Evolutionary conservation across 2,113 vertebrate genomes (phyloP).

Genomic region (Athene cunicularia): DNA sequence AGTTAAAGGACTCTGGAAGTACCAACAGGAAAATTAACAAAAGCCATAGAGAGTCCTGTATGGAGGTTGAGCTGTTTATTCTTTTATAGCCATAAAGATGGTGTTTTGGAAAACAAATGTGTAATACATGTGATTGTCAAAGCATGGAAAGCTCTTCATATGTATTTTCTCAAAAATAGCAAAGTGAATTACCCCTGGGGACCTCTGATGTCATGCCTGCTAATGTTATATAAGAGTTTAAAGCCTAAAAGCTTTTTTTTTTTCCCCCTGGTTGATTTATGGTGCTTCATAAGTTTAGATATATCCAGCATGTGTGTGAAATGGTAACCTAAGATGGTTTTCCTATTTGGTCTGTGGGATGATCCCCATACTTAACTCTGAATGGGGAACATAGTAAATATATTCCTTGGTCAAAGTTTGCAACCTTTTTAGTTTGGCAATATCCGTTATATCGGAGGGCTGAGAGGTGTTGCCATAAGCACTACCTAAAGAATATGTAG

Average conservation of each 20-base stretch:
- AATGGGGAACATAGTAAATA: neutral
- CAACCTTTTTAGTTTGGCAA: neutral
- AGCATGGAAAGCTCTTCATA: neutral
- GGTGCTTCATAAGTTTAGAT: neutral
- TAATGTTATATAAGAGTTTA: neutral
- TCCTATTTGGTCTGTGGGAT: neutral
- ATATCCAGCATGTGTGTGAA: neutral
- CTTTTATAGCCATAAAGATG: neutral
- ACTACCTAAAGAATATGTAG: neutral
- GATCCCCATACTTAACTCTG: neutral
- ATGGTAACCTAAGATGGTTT: neutral
- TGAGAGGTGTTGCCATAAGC: neutral
- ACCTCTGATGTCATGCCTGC: neutral
- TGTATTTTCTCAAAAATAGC: neutral
- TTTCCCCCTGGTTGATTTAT: neutral
- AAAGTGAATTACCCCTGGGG: neutral
- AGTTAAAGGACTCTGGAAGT: neutral
- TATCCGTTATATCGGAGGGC: neutral
- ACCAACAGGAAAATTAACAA: neutral
- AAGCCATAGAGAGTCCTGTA: rapidly evolving
- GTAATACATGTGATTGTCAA: neutral
- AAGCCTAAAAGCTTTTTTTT: neutral
- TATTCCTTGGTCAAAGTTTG: neutral
- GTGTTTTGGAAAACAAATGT: neutral
- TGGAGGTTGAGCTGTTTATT: neutral